Percentiles rank a stretch among this genome's conserved stretches.
Evolutionary conservation across 1,140 invertebrate genomes (phyloP).

Genomic region (Lordiphosa stackelbergi): DNA sequence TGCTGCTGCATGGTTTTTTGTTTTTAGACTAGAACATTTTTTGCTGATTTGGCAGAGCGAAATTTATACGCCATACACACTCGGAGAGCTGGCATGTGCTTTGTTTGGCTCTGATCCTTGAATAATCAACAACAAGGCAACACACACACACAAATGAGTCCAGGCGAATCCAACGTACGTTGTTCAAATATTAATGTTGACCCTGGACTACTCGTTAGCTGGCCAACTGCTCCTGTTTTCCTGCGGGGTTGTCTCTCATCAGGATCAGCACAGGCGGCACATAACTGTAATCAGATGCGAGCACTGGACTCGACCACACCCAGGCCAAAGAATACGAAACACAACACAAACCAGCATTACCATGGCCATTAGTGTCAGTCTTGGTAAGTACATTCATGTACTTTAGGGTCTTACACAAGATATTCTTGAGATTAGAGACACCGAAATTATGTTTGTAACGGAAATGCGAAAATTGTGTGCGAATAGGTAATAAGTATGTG

Average conservation of each 20-base stretch:
- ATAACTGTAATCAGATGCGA: conserved; percentile 13
- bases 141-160: conserved; percentile 37
- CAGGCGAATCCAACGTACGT: conserved; percentile 52
- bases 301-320: background rate
- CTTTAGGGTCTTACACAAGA: conserved; percentile 3
- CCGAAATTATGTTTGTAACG: no score
- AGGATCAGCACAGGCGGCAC: conserved; percentile 1
- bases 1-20: conserved; percentile 21
- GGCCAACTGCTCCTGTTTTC: conserved; percentile 7
- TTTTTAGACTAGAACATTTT: conserved; percentile 61
- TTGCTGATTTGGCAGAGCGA: conserved; percentile 52
- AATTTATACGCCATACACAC: conserved; percentile 59
- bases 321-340: background rate
- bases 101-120: conserved; percentile 72
- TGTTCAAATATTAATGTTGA: conserved; percentile 74
- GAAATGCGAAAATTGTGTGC: no score
- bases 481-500: no score
- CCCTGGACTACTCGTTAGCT: conserved; percentile 65
- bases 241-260: conserved; percentile 7
- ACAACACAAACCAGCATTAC: conserved; percentile 17
- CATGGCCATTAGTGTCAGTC: conserved; percentile 21
- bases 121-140: conserved; percentile 66
- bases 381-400: background rate
- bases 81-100: conserved; percentile 54
- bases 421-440: background rate